These are phyloP conservation scores for Tanaodytes sp. DNA, from an alignment of 2,888 invertebrate genomes.

Conservation along the genomic window DNA sequence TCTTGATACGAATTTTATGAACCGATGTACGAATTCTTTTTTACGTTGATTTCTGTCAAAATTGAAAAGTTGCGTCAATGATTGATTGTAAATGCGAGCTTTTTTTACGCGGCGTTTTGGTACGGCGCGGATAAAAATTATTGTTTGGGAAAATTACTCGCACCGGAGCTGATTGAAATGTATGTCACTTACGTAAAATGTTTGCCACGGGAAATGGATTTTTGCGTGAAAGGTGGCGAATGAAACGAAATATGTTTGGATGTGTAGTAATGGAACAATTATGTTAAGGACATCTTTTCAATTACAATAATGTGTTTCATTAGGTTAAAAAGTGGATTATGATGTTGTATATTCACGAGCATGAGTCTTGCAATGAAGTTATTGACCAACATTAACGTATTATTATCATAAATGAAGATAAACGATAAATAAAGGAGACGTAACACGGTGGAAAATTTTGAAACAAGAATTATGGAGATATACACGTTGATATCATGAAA, in stretches of 20 bases:
- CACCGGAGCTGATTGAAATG: constrained; percentile 1
- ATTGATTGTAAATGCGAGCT: constrained; percentile 24
- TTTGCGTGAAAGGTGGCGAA: not conserved
- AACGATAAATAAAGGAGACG: no score
- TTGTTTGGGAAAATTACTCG: not conserved
- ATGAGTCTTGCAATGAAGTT: no score
- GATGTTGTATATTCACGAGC: no score
- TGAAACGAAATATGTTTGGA: not conserved
- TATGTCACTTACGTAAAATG: constrained; percentile 3
- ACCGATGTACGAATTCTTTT: constrained; percentile 16
- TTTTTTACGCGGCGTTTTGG: constrained; percentile 6
- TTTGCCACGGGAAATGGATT: not conserved
- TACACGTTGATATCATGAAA: no score
- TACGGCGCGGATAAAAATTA: not conserved
- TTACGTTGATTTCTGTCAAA: constrained; percentile 26
- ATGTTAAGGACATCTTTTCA: no score
- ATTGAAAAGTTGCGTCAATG: constrained; percentile 10
- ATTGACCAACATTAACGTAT: no score
- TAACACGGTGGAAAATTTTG: no score
- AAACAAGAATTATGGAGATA: no score
- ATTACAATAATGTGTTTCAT: no score
- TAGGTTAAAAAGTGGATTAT: no score
- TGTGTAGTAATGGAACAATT: no score
- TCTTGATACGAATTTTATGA: constrained; percentile 31
- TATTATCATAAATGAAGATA: no score